Percentiles rank a stretch among this genome's conserved stretches.
These are phyloP conservation scores for Episyrphus balteatus DNA, from an alignment of 1,140 invertebrate genomes.

Conservation along the genomic window DNA sequence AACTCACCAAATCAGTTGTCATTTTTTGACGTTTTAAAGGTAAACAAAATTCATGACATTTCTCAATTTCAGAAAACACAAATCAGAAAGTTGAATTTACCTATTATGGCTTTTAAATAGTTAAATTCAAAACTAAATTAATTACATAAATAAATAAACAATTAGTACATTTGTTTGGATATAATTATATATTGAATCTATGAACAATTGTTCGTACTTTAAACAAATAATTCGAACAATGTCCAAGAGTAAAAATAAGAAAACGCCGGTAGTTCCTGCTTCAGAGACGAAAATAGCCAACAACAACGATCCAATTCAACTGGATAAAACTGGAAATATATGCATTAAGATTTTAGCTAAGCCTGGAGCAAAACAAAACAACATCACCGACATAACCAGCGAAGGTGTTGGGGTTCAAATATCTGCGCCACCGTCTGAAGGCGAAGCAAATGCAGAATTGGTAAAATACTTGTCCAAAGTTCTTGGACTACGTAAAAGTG, in stretches of 20 bases:
- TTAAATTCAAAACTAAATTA: too few species aligned
- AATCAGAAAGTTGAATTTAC: too few species aligned
- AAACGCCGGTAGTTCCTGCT: slow-evolving; percentile 8
- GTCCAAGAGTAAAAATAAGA: slow-evolving; percentile 29
- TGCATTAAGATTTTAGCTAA: slow-evolving; percentile 58
- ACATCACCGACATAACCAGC: slow-evolving; percentile 48
- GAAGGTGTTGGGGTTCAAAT: slow-evolving; percentile 51
- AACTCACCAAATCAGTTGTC: too few species aligned
- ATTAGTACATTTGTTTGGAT: too few species aligned
- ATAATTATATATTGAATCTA: too few species aligned
- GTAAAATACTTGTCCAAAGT: slow-evolving; percentile 58
- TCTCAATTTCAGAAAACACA: too few species aligned
- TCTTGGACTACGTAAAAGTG: slow-evolving; percentile 55
- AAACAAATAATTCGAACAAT: slow-evolving; percentile 6
- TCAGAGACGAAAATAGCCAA: slow-evolving; percentile 1
- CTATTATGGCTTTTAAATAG: too few species aligned
- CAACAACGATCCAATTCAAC: slow-evolving; percentile 35
- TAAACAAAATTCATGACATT: too few species aligned
- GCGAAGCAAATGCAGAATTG: slow-evolving; percentile 66
- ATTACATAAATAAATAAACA: too few species aligned
- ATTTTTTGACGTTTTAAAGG: too few species aligned
- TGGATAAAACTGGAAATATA: slow-evolving; percentile 51
- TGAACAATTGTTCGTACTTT: too few species aligned
- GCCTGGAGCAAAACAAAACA: slow-evolving; percentile 63
- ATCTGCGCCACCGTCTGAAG: slow-evolving; percentile 63